Base-by-base conservation (phyloP, 53 echinoderm and acorn worm species). In the Apostichopus leukothele region DNA sequence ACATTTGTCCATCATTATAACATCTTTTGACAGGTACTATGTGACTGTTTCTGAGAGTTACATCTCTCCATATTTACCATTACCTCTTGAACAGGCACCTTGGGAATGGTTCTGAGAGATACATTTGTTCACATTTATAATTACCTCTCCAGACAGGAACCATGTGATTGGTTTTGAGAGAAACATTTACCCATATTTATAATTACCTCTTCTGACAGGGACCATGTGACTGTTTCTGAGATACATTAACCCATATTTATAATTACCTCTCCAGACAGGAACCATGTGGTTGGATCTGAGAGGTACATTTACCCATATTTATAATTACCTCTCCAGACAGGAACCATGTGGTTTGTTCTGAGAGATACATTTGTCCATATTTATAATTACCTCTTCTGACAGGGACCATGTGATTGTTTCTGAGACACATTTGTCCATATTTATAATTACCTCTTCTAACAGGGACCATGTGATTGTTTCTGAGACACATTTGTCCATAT, bases 221-320 rank as follows among this genome's bases (percentile, higher is more conserved):
- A 25, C 85, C 85, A 63, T 84, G 85, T 57, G 50, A 66, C 4
- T 13, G 85, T 10, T 26, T 84, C 85, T 67, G 85, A 84, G 68
- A 84, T 39, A 84, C 66, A 63, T 61, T 12, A 27, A 27, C 25
- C 85, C 85, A 25, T 27, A 26, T 7, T 7, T 27, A 1, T 23
- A 14, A 75, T 6, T 83, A 83, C 83, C 83, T 83, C 23, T 57
- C 59, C 60, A 3, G 60, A 53, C 7, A 83, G 83, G 23, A 13
- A 19, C 83, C 83, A 59, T 83, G 83, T 52, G n/a, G n/a, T n/a
- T n/a, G n/a, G n/a, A n/a, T n/a, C n/a, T n/a, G n/a, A n/a, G n/a
- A n/a, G n/a, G n/a, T n/a, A n/a, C n/a, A n/a, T n/a, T n/a, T n/a
- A n/a, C n/a, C n/a, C n/a, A n/a, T n/a, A n/a, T n/a, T n/a, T n/a